Conservation (phyloP, 2,888 invertebrate species). For the Quadroppia sp. region DNA sequence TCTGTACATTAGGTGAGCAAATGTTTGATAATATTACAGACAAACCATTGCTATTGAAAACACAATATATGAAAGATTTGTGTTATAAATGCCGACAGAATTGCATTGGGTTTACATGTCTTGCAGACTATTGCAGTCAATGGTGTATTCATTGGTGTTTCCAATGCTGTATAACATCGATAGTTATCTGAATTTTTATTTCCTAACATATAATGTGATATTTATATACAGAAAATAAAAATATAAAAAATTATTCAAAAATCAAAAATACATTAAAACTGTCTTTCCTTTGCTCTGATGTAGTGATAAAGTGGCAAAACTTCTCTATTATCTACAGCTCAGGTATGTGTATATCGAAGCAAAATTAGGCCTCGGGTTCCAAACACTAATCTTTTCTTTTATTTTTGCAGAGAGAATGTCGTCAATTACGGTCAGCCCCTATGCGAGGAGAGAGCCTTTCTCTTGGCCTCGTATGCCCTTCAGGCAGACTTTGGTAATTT, state of each 20-base stretch:
- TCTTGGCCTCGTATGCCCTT: conserved; percentile 80
- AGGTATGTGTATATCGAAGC: conserved; percentile 27
- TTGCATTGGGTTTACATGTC: too few relatives aligned
- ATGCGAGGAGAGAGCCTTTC: conserved; percentile 59
- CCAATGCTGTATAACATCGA: too few relatives aligned
- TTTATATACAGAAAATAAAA: too few relatives aligned
- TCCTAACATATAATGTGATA: too few relatives aligned
- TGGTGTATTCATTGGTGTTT: too few relatives aligned
- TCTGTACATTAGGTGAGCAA: conserved; percentile 69
- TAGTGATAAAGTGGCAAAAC: conserved; percentile 81
- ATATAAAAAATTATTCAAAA: too few relatives aligned
- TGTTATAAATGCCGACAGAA: too few relatives aligned
- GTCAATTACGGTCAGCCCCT: conserved; percentile 54
- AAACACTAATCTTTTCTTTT: conserved; percentile 19
- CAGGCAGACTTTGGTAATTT: conserved; percentile 89
- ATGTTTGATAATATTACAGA: too few relatives aligned
- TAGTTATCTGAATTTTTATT: too few relatives aligned
- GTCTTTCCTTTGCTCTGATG: conserved; percentile 38
- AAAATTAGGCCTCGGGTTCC: conserved; percentile 6
- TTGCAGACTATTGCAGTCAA: too few relatives aligned
- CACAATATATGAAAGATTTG: too few relatives aligned
- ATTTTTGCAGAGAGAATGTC: conserved; percentile 68
- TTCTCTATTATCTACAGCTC: conserved; percentile 90
- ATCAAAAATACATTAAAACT: background rate
- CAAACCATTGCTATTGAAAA: too few relatives aligned